Evolutionary conservation across 2,113 vertebrate genomes (phyloP).

Genomic region (Craseonycteris thonglongyai): DNA sequence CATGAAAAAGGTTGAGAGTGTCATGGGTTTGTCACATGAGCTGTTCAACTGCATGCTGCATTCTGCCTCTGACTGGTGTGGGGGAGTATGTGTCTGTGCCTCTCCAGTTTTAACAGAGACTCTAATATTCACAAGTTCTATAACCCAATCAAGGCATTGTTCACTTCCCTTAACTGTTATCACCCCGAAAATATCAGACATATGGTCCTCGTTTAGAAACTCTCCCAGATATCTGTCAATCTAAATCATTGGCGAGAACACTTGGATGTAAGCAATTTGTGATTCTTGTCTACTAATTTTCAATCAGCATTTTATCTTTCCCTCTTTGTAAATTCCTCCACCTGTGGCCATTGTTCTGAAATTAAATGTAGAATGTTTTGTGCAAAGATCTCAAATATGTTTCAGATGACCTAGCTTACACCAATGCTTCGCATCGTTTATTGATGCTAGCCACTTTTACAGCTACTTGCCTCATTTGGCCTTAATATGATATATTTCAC

Average conservation of each 20-base stretch:
- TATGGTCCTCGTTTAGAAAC: slow-evolving; percentile 31
- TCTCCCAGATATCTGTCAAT: slow-evolving; percentile 44
- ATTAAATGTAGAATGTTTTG: background rate
- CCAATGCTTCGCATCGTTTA: background rate
- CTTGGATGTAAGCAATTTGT: background rate
- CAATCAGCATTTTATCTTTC: background rate
- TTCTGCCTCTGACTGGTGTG: slow-evolving; percentile 40
- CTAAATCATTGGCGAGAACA: slow-evolving; percentile 23
- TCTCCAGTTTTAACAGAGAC: background rate
- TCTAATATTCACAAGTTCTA: slow-evolving; percentile 34
- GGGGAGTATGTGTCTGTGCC: background rate
- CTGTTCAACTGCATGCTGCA: background rate
- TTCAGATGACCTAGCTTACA: background rate
- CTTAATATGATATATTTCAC: background rate
- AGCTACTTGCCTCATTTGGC: background rate
- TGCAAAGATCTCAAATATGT: background rate
- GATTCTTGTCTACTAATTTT: background rate
- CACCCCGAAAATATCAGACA: slow-evolving; percentile 44
- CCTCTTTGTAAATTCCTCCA: background rate
- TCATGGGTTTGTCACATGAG: background rate
- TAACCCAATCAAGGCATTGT: background rate
- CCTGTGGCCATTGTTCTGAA: background rate
- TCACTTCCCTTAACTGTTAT: slow-evolving; percentile 44
- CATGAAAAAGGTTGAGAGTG: background rate
- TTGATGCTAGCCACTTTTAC: background rate